Evolutionary conservation across 2,888 invertebrate genomes (phyloP).

Genomic region (Zaprionus obscuricornis): DNA sequence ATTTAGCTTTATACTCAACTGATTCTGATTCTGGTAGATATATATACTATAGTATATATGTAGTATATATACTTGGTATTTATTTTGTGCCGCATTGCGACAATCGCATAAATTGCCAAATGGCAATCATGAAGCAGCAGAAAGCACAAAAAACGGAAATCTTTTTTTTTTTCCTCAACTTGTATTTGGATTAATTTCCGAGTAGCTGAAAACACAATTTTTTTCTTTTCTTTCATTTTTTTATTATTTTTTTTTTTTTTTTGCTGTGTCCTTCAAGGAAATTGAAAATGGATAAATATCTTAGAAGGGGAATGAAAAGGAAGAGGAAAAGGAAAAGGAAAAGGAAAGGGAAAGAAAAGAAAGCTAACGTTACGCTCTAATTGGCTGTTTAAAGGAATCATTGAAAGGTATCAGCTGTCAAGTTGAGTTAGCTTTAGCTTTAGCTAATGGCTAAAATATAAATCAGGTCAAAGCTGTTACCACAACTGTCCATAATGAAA

Average conservation of each 20-base stretch:
- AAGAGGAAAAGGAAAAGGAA: no score
- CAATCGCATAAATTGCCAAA: conserved; percentile 42
- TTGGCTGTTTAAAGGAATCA: background rate
- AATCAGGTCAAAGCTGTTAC: conserved; percentile 22
- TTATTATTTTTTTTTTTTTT: conserved; percentile 8
- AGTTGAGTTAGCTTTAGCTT: conserved; percentile 4
- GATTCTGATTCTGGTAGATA: no score
- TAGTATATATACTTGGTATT: conserved; percentile 17
- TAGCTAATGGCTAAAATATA: background rate
- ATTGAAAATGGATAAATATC: conserved; percentile 43
- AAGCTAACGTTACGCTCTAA: conserved; percentile 7
- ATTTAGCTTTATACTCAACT: conserved; percentile 12
- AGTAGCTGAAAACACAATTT: no score
- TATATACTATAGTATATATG: no score
- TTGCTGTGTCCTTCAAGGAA: conserved; percentile 30
- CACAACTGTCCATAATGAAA: background rate
- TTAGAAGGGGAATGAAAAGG: background rate
- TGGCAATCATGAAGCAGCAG: conserved; percentile 16
- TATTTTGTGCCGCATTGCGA: conserved; percentile 35
- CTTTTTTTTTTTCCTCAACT: conserved; percentile 35
- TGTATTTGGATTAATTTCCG: conserved; percentile 52
- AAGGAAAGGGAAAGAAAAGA: background rate
- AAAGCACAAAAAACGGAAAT: conserved; percentile 26
- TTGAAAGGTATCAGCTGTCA: conserved; percentile 17
- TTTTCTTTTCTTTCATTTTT: no score